A percentile compares a stretch with the other conserved stretches of the same genome.
phyloP scores from a whole-genome alignment of 2,113 vertebrate species.

The Pteruthius melanotis region DNA sequence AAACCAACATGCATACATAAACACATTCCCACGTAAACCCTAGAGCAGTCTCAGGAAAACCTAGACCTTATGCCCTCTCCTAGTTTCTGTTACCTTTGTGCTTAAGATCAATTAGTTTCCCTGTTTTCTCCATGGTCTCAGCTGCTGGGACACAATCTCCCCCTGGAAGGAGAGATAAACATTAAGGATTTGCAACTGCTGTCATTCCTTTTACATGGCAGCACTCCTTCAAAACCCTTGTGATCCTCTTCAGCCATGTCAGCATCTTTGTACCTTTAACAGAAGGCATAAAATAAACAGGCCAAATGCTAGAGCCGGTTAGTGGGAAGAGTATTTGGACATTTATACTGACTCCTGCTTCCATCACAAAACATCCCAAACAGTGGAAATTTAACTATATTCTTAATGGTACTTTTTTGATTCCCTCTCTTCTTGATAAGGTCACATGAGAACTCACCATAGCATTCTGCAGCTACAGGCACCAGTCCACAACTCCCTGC shows the following conservation, averaged over 20 bases:
- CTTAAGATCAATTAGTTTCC: not conserved
- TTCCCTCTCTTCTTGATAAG: not conserved
- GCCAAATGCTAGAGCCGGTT: not conserved
- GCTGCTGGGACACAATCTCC: constrained; percentile 48
- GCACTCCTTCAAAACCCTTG: not conserved
- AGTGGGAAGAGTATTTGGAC: not conserved
- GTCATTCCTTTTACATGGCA: not conserved
- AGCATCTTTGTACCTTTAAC: not conserved
- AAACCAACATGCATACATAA: not conserved
- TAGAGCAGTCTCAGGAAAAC: not conserved
- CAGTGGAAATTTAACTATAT: not conserved
- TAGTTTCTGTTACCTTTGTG: constrained; percentile 23
- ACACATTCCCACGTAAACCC: not conserved
- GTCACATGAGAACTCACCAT: constrained; percentile 71
- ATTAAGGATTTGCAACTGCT: not conserved
- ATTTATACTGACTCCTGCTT: not conserved
- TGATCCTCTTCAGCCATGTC: not conserved
- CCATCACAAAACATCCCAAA: not conserved
- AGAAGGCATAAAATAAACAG: not conserved
- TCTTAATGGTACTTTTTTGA: not conserved
- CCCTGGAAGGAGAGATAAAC: constrained; percentile 53
- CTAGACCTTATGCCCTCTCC: not conserved
- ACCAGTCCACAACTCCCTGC: constrained; percentile 85
- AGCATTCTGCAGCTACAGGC: constrained; percentile 86
- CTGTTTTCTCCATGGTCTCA: constrained; percentile 26